Evolutionary conservation across 2,888 invertebrate species (phyloP), one percentile per base, ranked within the genome.

Genomic region (Acrobasis suavella): DNA sequence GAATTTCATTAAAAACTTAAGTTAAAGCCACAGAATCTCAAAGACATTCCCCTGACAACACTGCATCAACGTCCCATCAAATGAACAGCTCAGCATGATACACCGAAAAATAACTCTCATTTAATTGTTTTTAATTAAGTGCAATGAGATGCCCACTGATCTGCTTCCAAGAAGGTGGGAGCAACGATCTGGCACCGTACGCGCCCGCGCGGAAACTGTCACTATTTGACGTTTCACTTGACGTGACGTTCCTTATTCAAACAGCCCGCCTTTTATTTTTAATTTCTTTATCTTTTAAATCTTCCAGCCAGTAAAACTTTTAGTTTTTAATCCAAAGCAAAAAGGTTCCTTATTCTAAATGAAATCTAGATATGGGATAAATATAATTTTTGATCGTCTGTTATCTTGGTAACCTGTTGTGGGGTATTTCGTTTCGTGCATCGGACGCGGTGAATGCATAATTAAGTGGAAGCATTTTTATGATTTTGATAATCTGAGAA

Each of bases 191-290:
- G 68, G 62, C 65, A 62, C 65, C 68, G 65, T 64, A 65, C 69
- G 75, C 86, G 87, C 83, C 85, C 87, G 91, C 88, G 91, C 89
- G 89, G 89, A 91, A 91, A 91, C 91, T 91, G 91, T 91, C 91
- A 89, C 89, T 81, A 76, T 89, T 88, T 90, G 90, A 91, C 91
- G 86, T 90, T 89, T 89, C 89, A 87, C 89, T 85, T 91, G 91
- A 91, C 90, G 78, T 86, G 90, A 86, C 87, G 88, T 89, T 87
- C 89, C 84, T 84, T 86, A 89, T 88, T 90, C 87, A 91, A 91
- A 90, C 88, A 87, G 85, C 82, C 83, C 82, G 84, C 83, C 73
- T 90, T 87, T 89, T 88, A 86, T 85, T 89, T 88, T 85, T 85
- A 32, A 72, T 86, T 86, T 85, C 82, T 80, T 88, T 88, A 88